Percentiles rank a stretch among this genome's conserved stretches.
Conservation (phyloP, 2,797 vertebrate species). For the Sciaenops ocellatus region DNA sequence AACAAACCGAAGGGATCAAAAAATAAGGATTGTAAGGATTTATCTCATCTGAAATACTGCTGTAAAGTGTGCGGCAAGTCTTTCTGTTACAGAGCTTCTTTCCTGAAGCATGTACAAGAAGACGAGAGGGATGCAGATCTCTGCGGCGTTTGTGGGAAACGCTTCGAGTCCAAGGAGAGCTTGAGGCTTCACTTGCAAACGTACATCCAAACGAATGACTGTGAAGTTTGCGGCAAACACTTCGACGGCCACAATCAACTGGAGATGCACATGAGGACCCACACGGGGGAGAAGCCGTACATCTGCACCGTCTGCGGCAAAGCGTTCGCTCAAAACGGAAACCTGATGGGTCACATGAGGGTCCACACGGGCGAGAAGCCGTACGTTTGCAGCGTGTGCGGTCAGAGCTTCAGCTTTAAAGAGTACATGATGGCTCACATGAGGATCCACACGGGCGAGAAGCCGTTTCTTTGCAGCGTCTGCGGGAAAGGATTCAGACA, state of each 20-base stretch:
- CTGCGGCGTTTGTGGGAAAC: constrained; percentile 48
- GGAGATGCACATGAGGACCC: constrained; percentile 60
- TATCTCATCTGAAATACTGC: constrained; percentile 22
- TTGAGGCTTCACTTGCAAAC: constrained; percentile 46
- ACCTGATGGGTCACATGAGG: constrained; percentile 59
- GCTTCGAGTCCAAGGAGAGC: constrained; percentile 31
- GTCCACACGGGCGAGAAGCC: constrained; percentile 54
- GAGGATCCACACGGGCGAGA: constrained; percentile 62
- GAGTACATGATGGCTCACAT: constrained; percentile 56
- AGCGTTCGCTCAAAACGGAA: constrained; percentile 50
- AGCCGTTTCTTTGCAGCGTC: constrained; percentile 58
- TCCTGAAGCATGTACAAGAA: constrained; percentile 58
- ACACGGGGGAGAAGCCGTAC: constrained; percentile 63
- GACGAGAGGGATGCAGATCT: constrained; percentile 20
- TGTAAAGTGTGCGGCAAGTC: constrained; percentile 53
- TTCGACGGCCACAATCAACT: constrained; percentile 46
- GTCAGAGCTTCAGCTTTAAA: constrained; percentile 50
- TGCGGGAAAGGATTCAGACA: constrained; percentile 60
- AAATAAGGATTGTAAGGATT: neutral
- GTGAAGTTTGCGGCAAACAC: constrained; percentile 45
- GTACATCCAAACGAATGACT: constrained; percentile 37
- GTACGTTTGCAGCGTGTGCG: constrained; percentile 50
- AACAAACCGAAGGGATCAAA: neutral
- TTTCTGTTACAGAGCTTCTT: constrained; percentile 57
- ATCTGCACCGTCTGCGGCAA: constrained; percentile 57